Evolutionary conservation across 2,113 vertebrate genomes (phyloP).

Genomic region (Calonectris borealis): DNA sequence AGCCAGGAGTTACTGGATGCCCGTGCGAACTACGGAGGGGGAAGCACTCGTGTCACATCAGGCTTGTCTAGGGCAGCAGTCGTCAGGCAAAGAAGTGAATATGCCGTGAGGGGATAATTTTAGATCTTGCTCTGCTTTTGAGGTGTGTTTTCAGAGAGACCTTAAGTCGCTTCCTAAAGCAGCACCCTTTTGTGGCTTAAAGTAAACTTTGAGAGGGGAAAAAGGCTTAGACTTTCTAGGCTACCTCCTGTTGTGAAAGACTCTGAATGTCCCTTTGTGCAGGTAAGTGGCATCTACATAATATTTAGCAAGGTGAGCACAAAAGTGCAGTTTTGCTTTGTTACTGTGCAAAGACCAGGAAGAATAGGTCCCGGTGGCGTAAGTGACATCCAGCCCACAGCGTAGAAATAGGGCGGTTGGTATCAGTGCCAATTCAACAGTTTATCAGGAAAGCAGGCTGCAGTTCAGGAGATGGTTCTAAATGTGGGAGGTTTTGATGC

Average conservation of each 20-base stretch:
- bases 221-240: neutral
- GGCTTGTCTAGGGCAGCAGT: neutral
- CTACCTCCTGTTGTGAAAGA: neutral
- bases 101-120: neutral
- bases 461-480: neutral
- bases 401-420: rapidly evolving
- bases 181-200: neutral
- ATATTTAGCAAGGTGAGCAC: neutral
- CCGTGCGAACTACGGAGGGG: neutral
- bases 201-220: neutral
- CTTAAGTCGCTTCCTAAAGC: neutral
- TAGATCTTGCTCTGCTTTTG: neutral
- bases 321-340: neutral
- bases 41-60: neutral
- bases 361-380: neutral
- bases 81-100: no score
- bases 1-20: neutral
- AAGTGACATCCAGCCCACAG: neutral
- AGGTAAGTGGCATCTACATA: neutral
- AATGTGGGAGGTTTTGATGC: neutral
- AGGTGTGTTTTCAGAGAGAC: neutral
- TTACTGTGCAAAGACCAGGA: neutral
- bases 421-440: no score
- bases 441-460: neutral
- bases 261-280: neutral